Evolutionary conservation across 2,888 invertebrate species (phyloP).

Genomic region (Thyatira batis): DNA sequence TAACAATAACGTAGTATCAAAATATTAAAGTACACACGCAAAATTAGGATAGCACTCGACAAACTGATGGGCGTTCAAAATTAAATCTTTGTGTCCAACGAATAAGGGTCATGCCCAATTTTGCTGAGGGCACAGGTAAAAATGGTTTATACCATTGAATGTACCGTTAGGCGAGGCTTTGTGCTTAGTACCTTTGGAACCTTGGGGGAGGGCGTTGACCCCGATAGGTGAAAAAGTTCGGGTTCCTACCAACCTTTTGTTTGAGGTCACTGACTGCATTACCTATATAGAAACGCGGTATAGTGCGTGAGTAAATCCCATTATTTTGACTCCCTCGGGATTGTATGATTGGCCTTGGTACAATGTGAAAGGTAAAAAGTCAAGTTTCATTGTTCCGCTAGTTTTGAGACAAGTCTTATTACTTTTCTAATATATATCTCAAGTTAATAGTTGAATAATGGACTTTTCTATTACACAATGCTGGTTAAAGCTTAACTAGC

Average conservation of each 20-base stretch:
- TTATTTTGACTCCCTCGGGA: neutral
- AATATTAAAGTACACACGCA: neutral
- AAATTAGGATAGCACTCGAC: neutral
- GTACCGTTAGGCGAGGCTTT: conserved; percentile 17
- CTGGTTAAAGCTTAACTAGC: too few relatives aligned
- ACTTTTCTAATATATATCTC: neutral
- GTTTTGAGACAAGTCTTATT: neutral
- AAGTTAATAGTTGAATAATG: neutral
- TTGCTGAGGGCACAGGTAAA: neutral
- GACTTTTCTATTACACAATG: too few relatives aligned
- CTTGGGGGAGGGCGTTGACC: conserved; percentile 25
- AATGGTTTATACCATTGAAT: neutral
- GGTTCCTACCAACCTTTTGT: conserved; percentile 1
- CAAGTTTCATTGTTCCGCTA: neutral
- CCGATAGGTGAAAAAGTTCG: conserved; percentile 6
- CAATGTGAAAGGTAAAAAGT: neutral
- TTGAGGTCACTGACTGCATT: neutral
- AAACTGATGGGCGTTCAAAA: neutral
- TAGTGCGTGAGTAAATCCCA: neutral
- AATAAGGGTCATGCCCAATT: neutral
- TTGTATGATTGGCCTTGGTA: neutral
- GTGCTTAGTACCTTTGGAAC: conserved; percentile 37
- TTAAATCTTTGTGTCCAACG: neutral
- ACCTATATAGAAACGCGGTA: neutral
- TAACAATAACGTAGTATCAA: neutral